Base-by-base conservation (phyloP, 64 coral and sea anemone species). In the Catalaphyllia jardinei region DNA sequence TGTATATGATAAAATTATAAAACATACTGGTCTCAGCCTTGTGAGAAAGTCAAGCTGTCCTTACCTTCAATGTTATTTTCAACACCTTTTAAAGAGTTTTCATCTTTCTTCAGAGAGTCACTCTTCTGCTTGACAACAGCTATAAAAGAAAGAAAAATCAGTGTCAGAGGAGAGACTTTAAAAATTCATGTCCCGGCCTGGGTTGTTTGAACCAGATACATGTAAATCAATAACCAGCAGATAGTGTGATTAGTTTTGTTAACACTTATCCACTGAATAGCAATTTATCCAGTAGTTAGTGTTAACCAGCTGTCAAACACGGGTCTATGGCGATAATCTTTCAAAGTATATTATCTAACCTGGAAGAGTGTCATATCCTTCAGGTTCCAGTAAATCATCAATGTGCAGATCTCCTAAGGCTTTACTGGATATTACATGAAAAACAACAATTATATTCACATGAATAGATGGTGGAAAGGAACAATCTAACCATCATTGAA, bases 301-400 rank as follows among this genome's bases (percentile, higher is more conserved):
- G 38, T 39, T 39, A 39, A 3, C 38, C 38, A 39, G 38, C 38
- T 4, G 38, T 39, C 38, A 39, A 39, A 39, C 38, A 39, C 4
- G 38, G 38, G 38, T 39, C 38, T 9, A 55, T 0, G 52, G 13
- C 52, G 10, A 55, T 55, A 55, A 0, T 55, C 52, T 55, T 55
- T 55, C 52, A 55, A 55, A 55, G 52, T 55, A 55, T 25, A 4
- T 0, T n/a, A 17, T 3, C 62, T 15, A 50, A 84, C 81, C 81
- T 75, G 97, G 97, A 17, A 99, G 57, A 10, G 59, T 71, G 73
- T 99, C 97, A 76, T 86, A 78, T 86, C 95, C 93, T 86, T 93
- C 97, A 75, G 97, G 97, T 60, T 93, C 90, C 30, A 99, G 62
- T 31, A 99, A 80, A 74, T 99, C 97, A 87, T 94, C 88, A 63